Conservation (phyloP, 2,888 invertebrate genomes). For the Zygothrica quintamaculata region DNA sequence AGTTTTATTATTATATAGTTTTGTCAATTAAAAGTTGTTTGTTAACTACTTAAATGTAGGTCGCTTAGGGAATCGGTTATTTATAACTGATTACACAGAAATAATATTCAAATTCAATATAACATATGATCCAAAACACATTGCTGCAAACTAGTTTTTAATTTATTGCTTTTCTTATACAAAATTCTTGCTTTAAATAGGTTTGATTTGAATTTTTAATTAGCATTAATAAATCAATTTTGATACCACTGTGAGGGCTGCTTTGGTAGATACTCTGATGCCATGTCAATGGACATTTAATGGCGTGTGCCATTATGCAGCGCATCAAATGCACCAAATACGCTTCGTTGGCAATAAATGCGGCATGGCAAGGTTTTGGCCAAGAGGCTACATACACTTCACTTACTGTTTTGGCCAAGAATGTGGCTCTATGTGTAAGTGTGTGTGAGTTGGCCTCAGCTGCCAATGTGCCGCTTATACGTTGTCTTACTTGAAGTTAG, state of each 20-base stretch:
- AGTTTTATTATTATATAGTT: too few relatives aligned
- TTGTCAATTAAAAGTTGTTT: too few relatives aligned
- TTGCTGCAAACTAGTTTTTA: too few relatives aligned
- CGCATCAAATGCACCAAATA: conserved; percentile 82
- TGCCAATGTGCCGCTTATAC: conserved; percentile 29
- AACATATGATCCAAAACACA: too few relatives aligned
- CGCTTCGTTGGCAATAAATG: conserved; percentile 81
- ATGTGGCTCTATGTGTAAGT: conserved; percentile 15
- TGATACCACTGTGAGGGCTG: conserved; percentile 52
- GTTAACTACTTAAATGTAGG: too few relatives aligned
- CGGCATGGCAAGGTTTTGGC: conserved; percentile 67
- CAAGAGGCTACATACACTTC: conserved; percentile 15
- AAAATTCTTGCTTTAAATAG: background rate
- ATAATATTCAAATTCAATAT: too few relatives aligned
- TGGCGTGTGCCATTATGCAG: conserved; percentile 81
- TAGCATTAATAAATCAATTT: too few relatives aligned
- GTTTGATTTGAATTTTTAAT: too few relatives aligned
- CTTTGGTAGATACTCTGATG: conserved; percentile 46
- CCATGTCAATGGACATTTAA: conserved; percentile 82
- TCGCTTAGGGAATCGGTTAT: too few relatives aligned
- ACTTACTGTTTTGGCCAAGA: conserved; percentile 20
- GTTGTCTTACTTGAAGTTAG: too few relatives aligned
- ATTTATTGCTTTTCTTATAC: too few relatives aligned
- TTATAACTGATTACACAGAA: too few relatives aligned
- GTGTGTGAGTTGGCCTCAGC: conserved; percentile 62